These are phyloP conservation scores for Graphium colonna DNA, from an alignment of 2,888 invertebrate species.

Conservation along the genomic window DNA sequence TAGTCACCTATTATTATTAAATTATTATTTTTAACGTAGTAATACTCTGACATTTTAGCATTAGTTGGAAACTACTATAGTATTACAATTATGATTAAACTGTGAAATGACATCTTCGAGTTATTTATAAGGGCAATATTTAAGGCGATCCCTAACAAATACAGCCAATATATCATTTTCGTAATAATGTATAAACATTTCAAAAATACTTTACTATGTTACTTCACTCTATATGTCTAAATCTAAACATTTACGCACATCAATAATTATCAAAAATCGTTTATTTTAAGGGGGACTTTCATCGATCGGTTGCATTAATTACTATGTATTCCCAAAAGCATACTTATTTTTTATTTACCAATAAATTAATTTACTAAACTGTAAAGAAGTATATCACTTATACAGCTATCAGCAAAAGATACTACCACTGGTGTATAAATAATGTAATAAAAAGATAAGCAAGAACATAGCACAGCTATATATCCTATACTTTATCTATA, in stretches of 20 bases:
- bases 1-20: constrained; percentile 1
- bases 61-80: neutral
- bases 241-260: neutral
- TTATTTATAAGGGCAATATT: constrained; percentile 18
- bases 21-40: constrained; percentile 5
- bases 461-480: neutral
- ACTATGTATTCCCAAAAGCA: neutral
- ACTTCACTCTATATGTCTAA: neutral
- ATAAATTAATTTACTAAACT: neutral
- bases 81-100: neutral
- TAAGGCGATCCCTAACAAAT: constrained; percentile 4
- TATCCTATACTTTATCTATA: neutral
- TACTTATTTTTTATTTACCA: neutral
- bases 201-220: neutral
- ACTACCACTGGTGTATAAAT: neutral
- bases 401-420: neutral
- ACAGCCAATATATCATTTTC: neutral
- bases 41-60: constrained; percentile 11
- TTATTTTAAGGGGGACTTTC: neutral
- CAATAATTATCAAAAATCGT: neutral
- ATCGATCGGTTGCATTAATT: neutral
- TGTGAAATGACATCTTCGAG: neutral
- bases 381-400: neutral
- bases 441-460: neutral
- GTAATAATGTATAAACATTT: neutral